Conservation (phyloP, 1,140 invertebrate genomes). For the Stegodyphus dumicola region DNA sequence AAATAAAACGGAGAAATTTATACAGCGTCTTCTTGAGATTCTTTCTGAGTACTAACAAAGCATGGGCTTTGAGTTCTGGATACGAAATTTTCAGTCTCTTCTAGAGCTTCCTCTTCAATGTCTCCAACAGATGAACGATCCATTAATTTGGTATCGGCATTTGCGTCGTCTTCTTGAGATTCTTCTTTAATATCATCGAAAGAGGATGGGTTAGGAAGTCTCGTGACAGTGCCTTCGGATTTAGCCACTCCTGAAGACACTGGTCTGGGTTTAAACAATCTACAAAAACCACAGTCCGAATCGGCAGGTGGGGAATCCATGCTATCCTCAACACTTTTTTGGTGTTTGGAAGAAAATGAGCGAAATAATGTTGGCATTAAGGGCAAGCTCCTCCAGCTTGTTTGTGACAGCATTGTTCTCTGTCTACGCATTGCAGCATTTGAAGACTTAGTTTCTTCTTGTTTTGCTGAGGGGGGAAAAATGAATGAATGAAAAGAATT, state of each 20-base stretch:
- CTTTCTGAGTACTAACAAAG: no score
- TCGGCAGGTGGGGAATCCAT: background rate
- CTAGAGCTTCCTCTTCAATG: no score
- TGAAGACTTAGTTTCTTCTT: no score
- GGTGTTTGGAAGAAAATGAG: slow-evolving; percentile 8
- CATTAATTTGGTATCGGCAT: no score
- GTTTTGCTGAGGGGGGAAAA: no score
- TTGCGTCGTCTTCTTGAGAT: background rate
- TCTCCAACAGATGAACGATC: no score
- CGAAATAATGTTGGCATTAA: slow-evolving; percentile 24
- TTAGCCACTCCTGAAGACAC: background rate
- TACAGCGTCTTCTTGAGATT: no score
- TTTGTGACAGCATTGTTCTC: slow-evolving; percentile 45
- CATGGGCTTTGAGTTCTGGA: no score
- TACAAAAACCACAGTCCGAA: slow-evolving; percentile 14
- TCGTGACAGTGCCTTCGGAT: background rate
- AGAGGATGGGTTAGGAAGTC: no score
- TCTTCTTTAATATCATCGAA: background rate
- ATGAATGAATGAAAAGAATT: no score
- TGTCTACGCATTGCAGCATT: background rate
- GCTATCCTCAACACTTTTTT: background rate
- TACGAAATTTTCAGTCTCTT: no score
- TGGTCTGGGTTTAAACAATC: slow-evolving; percentile 15
- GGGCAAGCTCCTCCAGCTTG: slow-evolving; percentile 50
- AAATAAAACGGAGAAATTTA: no score